Evolutionary conservation across 2,888 invertebrate species (phyloP).

Genomic region (Sarcophaga carnaria): DNA sequence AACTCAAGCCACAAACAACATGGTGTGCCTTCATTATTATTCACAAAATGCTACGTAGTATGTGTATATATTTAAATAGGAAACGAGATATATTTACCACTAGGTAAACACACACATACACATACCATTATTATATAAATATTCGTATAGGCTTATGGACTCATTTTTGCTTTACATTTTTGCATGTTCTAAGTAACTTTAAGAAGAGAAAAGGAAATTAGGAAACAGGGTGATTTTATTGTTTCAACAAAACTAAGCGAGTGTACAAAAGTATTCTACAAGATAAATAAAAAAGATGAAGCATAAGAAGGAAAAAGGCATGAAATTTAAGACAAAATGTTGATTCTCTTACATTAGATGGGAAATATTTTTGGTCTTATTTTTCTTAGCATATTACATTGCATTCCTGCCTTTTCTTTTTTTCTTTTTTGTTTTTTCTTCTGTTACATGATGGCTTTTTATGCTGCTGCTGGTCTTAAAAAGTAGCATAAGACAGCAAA

Average conservation of each 20-base stretch:
- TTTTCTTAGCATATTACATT: background rate
- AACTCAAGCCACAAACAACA: slow-evolving; percentile 33
- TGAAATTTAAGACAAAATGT: background rate
- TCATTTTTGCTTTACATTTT: background rate
- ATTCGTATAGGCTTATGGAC: background rate
- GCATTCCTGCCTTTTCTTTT: background rate
- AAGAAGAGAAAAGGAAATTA: background rate
- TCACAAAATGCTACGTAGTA: background rate
- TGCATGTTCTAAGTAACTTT: background rate
- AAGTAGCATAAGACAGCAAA: slow-evolving; percentile 11
- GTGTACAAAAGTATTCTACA: background rate
- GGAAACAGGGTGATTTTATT: slow-evolving; percentile 44
- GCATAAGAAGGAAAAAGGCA: background rate
- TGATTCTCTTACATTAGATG: slow-evolving; percentile 28
- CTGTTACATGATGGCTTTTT: slow-evolving; percentile 10
- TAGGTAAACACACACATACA: background rate
- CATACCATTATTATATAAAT: background rate
- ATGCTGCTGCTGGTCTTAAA: slow-evolving; percentile 12
- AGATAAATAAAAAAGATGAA: background rate
- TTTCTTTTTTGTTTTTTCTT: background rate
- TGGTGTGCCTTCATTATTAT: slow-evolving; percentile 16
- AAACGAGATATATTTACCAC: background rate
- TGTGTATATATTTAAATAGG: background rate
- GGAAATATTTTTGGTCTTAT: slow-evolving; percentile 20
- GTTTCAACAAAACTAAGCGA: slow-evolving; percentile 15